A percentile compares a stretch with the other conserved stretches of the same genome.
phyloP scores from a whole-genome alignment of 1,140 invertebrate species.

The Drosophila persimilis region DNA sequence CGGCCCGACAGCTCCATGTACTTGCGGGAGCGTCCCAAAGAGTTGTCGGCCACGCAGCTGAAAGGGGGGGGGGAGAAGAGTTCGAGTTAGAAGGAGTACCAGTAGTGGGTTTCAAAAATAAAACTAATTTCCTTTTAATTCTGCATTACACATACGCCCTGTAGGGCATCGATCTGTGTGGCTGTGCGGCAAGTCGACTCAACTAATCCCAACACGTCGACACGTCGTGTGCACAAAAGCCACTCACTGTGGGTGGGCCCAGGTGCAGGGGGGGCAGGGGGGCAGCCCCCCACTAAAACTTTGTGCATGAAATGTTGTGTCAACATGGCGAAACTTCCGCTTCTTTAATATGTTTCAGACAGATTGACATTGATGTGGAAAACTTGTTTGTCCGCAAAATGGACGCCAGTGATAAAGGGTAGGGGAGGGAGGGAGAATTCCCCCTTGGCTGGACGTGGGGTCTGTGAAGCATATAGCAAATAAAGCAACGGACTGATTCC shows the following conservation, averaged over 20 bases:
- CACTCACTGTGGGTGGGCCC: conserved; percentile 48
- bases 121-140: conserved; percentile 58
- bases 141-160: conserved; percentile 52
- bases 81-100: conserved; percentile 18
- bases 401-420: too few relatives aligned
- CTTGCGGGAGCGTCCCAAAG: conserved; percentile 86
- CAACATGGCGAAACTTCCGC: conserved; percentile 80
- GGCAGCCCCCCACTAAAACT: conserved; percentile 46
- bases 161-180: conserved; percentile 35
- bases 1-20: conserved; percentile 88
- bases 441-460: conserved; percentile 6
- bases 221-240: conserved; percentile 68
- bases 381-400: conserved; percentile 74
- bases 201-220: conserved; percentile 72
- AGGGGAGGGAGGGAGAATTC: too few relatives aligned
- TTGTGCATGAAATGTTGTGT: conserved; percentile 78
- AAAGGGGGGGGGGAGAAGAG: conserved; percentile 7
- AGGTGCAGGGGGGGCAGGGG: conserved; percentile 37
- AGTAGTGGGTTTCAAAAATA: too few relatives aligned
- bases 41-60: conserved; percentile 89
- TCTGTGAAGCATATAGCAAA: conserved; percentile 22
- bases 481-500: conserved; percentile 23
- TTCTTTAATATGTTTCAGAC: conserved; percentile 82
- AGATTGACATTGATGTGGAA: conserved; percentile 82
- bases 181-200: conserved; percentile 34